Percentiles rank a stretch among this genome's conserved stretches.
Conservation (phyloP, 92 coral and sea anemone species). For the Epizoanthus ramosus region DNA sequence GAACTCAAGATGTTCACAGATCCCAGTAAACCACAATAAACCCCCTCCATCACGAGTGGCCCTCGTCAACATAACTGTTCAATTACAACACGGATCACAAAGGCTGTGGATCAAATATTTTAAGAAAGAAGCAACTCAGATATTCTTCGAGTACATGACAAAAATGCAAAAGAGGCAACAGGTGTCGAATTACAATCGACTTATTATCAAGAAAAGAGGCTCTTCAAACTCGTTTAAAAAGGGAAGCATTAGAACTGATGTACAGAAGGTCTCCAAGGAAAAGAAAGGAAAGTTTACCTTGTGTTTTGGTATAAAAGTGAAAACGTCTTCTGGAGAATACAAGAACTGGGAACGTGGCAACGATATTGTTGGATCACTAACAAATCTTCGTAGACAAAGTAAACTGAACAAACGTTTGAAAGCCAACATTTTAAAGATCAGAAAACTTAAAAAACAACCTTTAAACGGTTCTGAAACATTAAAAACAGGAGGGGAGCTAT, state of each 20-base stretch:
- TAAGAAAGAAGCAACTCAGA: constrained; percentile 53
- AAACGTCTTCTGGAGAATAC: constrained; percentile 44
- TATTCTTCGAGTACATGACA: constrained; percentile 59
- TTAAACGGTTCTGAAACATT: constrained; percentile 7
- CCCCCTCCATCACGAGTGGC: constrained; percentile 49
- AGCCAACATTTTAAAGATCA: constrained; percentile 53
- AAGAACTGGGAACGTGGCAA: constrained; percentile 35
- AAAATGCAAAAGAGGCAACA: constrained; percentile 42
- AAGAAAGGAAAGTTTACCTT: constrained; percentile 43
- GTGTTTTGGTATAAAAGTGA: constrained; percentile 62
- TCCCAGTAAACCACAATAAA: constrained; percentile 33
- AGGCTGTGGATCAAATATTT: constrained; percentile 69
- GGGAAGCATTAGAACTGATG: constrained; percentile 21
- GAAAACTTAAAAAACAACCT: constrained; percentile 40
- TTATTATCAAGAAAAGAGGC: constrained; percentile 32
- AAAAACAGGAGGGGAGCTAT: constrained; percentile 28
- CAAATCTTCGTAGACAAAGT: constrained; percentile 12
- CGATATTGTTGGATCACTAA: constrained; percentile 66
- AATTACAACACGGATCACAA: constrained; percentile 46
- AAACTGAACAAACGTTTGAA: constrained; percentile 57
- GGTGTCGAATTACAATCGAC: constrained; percentile 35
- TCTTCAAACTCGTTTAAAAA: constrained; percentile 4
- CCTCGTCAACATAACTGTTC: constrained; percentile 74
- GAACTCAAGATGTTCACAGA: constrained; percentile 57
- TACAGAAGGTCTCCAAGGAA: constrained; percentile 17